Evolutionary conservation across 2,113 vertebrate species (phyloP).

Genomic region (Strigops habroptila): DNA sequence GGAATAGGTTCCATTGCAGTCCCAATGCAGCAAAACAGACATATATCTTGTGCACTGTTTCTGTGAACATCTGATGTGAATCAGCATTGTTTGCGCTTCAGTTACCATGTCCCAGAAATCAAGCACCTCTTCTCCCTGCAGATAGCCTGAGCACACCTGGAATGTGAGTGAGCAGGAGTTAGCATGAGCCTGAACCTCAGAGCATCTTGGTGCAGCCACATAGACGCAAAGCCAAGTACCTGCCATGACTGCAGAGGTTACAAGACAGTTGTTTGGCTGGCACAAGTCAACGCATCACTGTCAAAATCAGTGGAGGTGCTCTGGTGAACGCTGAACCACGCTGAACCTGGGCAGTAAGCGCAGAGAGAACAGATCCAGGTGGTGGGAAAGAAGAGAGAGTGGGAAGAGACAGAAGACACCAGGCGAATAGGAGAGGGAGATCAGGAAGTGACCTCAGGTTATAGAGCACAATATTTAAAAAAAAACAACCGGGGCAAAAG

Average conservation of each 20-base stretch:
- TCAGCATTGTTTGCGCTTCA: background rate
- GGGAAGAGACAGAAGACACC: background rate
- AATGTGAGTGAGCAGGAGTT: accelerated
- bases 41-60: background rate
- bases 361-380: background rate
- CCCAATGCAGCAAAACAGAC: background rate
- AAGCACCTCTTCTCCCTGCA: accelerated
- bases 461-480: background rate
- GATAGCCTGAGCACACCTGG: background rate
- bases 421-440: background rate
- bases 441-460: background rate
- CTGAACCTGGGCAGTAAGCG: accelerated
- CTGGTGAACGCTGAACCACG: background rate
- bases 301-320: background rate
- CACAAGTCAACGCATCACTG: background rate
- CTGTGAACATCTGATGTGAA: background rate
- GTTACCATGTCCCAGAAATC: background rate
- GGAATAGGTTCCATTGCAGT: background rate
- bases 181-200: background rate
- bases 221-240: background rate
- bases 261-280: background rate
- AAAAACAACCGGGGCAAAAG: background rate
- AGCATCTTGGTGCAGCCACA: background rate
- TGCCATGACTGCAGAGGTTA: background rate
- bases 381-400: background rate